phyloP scores from a whole-genome alignment of 2,888 invertebrate species.

The Anoncus sp. region DNA sequence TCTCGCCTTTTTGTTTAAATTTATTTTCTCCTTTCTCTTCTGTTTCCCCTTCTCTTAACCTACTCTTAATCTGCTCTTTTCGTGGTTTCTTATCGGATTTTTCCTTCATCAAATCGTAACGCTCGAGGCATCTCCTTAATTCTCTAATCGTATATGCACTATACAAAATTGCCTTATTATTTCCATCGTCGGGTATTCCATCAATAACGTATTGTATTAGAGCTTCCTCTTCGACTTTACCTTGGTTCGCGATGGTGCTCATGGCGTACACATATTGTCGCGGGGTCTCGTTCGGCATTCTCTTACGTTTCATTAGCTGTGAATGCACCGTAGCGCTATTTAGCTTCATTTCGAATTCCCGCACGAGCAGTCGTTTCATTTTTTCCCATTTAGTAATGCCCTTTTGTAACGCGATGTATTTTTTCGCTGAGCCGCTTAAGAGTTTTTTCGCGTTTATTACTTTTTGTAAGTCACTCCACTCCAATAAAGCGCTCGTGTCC shows the following conservation, averaged over 20 bases:
- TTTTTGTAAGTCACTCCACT: constrained; percentile 44
- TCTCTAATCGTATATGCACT: constrained; percentile 19
- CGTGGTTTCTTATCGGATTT: background rate
- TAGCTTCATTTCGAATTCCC: constrained; percentile 58
- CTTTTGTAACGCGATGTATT: constrained; percentile 29
- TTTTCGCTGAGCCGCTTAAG: constrained; percentile 39
- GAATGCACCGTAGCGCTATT: constrained; percentile 58
- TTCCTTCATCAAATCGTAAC: constrained; percentile 40
- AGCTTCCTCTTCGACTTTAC: constrained; percentile 61
- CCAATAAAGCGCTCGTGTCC: background rate
- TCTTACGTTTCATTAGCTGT: constrained; percentile 42
- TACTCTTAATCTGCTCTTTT: too few species aligned
- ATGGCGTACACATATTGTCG: constrained; percentile 44
- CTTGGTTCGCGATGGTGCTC: constrained; percentile 58
- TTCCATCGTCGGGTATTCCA: constrained; percentile 59
- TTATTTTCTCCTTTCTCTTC: background rate
- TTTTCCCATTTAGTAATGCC: constrained; percentile 47
- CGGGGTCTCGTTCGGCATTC: constrained; percentile 38
- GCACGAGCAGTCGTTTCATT: constrained; percentile 49
- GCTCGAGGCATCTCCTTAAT: constrained; percentile 24
- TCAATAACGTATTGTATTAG: constrained; percentile 65
- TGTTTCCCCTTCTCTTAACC: background rate
- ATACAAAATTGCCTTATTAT: constrained; percentile 25
- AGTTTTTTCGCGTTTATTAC: constrained; percentile 16
- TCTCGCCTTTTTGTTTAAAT: background rate